Conservation (phyloP, 2,888 invertebrate genomes). For the Melangyna quadrimaculata region DNA sequence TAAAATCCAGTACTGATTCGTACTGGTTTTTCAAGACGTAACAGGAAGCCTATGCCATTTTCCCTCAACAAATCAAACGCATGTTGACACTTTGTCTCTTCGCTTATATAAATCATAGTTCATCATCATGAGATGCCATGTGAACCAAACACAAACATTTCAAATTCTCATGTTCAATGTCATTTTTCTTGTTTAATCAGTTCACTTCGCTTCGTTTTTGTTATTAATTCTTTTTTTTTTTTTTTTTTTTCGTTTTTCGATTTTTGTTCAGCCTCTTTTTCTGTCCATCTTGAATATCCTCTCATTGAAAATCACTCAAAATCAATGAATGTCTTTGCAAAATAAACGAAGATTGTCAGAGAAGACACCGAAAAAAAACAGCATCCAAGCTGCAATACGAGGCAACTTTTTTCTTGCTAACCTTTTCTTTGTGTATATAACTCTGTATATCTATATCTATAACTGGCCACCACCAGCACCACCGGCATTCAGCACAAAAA, state of each 20-base stretch:
- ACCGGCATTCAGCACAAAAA: conserved; percentile 33
- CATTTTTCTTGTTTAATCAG: conserved; percentile 69
- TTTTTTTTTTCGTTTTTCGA: neutral
- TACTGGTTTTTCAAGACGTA: neutral
- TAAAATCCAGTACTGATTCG: neutral
- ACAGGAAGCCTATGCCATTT: conserved; percentile 57
- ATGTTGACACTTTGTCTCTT: conserved; percentile 53
- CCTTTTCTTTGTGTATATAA: neutral
- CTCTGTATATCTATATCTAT: conserved; percentile 39
- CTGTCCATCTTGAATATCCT: conserved; percentile 47
- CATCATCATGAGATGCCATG: conserved; percentile 40
- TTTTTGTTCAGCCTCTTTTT: neutral
- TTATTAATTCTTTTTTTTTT: conserved; percentile 6
- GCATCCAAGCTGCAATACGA: conserved; percentile 53
- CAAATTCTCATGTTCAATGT: conserved; percentile 72
- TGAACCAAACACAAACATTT: conserved; percentile 66
- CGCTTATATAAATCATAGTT: conserved; percentile 20
- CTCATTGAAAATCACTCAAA: conserved; percentile 69
- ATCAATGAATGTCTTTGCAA: conserved; percentile 65
- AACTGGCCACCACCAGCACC: neutral
- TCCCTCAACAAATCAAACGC: conserved; percentile 62
- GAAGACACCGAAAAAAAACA: conserved; percentile 30
- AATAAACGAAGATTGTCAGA: conserved; percentile 24
- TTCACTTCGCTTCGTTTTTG: conserved; percentile 28
- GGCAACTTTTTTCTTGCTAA: conserved; percentile 7